These are phyloP conservation scores for Drosophila ogumai DNA, from an alignment of 1,140 invertebrate species.

Conservation along the genomic window DNA sequence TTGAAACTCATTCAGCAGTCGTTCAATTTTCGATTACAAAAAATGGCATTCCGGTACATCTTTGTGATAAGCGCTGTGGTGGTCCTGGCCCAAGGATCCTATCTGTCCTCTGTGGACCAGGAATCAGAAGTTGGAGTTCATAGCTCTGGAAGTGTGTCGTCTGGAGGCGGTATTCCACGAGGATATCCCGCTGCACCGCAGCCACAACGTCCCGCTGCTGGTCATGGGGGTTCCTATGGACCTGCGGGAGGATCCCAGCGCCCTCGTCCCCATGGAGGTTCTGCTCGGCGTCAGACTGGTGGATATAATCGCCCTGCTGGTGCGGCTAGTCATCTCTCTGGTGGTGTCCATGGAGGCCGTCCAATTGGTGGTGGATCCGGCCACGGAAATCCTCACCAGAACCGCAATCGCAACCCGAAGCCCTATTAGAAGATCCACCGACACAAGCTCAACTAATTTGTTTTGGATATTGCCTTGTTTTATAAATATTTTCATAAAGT, in stretches of 20 bases:
- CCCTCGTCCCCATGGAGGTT: slow-evolving; percentile 9
- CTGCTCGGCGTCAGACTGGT: not conserved
- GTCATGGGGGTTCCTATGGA: not conserved
- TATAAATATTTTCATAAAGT: not conserved
- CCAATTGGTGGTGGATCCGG: slow-evolving; percentile 9
- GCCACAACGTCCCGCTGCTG: slow-evolving; percentile 8
- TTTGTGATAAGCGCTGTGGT: slow-evolving; percentile 25
- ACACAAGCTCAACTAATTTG: not conserved
- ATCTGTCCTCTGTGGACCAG: slow-evolving; percentile 15
- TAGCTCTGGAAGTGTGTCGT: not conserved
- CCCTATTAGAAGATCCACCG: slow-evolving; percentile 2
- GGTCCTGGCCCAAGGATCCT: slow-evolving; percentile 28
- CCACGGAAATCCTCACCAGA: slow-evolving; percentile 16
- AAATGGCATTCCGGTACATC: slow-evolving; percentile 25
- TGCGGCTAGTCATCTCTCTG: slow-evolving; percentile 2
- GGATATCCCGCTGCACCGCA: not conserved
- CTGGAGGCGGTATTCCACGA: not conserved
- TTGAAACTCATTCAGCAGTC: slow-evolving; percentile 27
- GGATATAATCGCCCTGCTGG: not conserved
- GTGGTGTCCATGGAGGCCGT: slow-evolving; percentile 5
- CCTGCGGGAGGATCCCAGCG: slow-evolving; percentile 3
- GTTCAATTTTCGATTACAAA: not conserved
- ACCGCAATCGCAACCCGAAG: slow-evolving; percentile 20
- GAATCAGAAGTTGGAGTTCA: slow-evolving; percentile 13
- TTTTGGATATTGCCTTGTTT: not conserved